Percentiles rank a stretch among this genome's conserved stretches.
phyloP scores from a whole-genome alignment of 2,888 invertebrate species.

The Trachelus tabidus region DNA sequence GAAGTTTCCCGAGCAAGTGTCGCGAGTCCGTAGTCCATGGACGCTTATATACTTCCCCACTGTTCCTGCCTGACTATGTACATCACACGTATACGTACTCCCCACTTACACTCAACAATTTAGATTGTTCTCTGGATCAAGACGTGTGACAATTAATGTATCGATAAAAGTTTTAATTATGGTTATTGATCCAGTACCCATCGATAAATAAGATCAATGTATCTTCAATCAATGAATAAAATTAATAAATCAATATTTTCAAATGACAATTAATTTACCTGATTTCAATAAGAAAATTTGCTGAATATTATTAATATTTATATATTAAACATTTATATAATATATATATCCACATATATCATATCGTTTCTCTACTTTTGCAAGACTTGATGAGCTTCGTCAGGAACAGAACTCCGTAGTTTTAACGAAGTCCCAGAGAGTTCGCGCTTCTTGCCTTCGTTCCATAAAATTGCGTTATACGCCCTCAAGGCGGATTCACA shows the following conservation, averaged over 20 bases:
- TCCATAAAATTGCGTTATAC: not conserved
- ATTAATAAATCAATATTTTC: not conserved
- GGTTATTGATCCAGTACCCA: not conserved
- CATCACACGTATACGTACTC: not conserved
- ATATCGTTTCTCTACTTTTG: not conserved
- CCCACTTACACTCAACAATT: not conserved
- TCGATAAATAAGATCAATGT: not conserved
- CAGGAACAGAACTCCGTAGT: not conserved
- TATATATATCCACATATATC: too few species aligned
- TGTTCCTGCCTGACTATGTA: not conserved
- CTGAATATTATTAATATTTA: not conserved
- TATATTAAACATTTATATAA: too few species aligned
- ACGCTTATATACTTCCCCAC: not conserved
- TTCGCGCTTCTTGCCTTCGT: not conserved
- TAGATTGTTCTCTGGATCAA: not conserved
- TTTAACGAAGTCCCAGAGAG: not conserved
- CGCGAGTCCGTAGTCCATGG: not conserved
- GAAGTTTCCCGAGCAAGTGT: not conserved
- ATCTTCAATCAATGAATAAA: not conserved
- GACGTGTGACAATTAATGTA: not conserved
- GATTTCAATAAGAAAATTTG: not conserved
- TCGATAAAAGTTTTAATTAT: not conserved
- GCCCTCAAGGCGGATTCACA: slow-evolving; percentile 12
- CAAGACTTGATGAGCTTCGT: not conserved
- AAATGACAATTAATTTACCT: not conserved